Evolutionary conservation across 2,113 vertebrate genomes (phyloP).

Genomic region (Grantiella picta): DNA sequence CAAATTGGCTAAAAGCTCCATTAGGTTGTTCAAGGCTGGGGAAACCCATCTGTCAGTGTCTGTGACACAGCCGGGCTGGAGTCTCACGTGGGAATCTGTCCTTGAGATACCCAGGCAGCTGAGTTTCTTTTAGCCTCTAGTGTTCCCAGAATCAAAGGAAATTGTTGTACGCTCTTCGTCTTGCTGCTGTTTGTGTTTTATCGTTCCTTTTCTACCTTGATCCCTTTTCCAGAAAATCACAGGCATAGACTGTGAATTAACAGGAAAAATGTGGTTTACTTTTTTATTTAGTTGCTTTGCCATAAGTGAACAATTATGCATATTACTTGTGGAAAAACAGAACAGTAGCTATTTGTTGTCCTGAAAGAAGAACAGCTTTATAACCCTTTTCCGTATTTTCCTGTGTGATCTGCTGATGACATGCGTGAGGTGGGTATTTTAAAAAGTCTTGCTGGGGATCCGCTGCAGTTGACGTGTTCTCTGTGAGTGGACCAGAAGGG

Average conservation of each 20-base stretch:
- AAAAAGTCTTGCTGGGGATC: neutral
- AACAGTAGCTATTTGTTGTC: neutral
- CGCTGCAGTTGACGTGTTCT: neutral
- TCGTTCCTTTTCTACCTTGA: neutral
- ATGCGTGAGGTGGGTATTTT: neutral
- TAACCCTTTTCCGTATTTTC: neutral
- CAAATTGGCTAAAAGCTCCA: constrained; percentile 76
- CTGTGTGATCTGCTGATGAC: constrained; percentile 4
- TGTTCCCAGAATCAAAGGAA: constrained; percentile 35
- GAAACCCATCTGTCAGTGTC: constrained; percentile 78
- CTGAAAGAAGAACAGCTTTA: neutral
- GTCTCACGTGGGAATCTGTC: constrained; percentile 69
- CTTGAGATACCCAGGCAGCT: constrained; percentile 72
- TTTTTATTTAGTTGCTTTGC: neutral
- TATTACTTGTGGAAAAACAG: neutral
- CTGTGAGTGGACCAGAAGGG: neutral
- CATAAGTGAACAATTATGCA: neutral
- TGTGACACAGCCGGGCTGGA: constrained; percentile 66
- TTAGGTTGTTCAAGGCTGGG: constrained; percentile 74
- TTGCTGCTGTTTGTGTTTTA: neutral
- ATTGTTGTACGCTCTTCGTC: neutral
- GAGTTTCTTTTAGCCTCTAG: constrained; percentile 6
- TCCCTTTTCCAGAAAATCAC: neutral
- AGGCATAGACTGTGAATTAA: neutral
- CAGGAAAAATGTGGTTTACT: neutral